Base-by-base conservation (phyloP, 2,113 vertebrate genomes). In the Dasyprocta punctata region DNA sequence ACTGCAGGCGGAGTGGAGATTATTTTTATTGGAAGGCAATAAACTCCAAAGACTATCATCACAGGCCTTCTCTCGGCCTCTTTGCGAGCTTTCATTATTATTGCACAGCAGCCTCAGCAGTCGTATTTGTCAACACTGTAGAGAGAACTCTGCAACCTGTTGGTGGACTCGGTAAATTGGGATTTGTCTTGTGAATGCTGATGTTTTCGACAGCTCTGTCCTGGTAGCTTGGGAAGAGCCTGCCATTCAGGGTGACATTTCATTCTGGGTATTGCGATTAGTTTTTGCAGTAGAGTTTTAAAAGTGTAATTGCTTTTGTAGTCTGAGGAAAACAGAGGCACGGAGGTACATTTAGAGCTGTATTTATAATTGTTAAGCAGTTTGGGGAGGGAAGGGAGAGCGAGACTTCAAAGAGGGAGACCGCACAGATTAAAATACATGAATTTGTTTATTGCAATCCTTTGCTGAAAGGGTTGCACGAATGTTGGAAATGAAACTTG, bases 41-140 rank as follows among this genome's bases (percentile, higher is more conserved):
- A 97, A 98, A 98, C 97, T 69, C 47, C 97, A 98, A 98, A 98
- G 44, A 96, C 97, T 98, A 82, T 98, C 98, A 98, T 98, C 98
- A 98, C 36, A 58, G 84, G 78, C 14, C 54, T 98, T 95, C 95
- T 90, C 52, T 38, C 20, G 16, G 54, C 93, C 97, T 98, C 92
- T 96, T 96, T 95, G 75, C 87, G 61, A 97, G 82, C 78, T 93
- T 97, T 85, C 78, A 24, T 97, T 97, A 96, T 95, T 92, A 84
- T 93, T 97, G 75, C 60, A 20, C 95, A 96, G 81, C 96, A 92
- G 71, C 89, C 95, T 86, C 86, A 49, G 92, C 85, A 94, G 96
- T 92, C 97, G 95, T 92, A 1, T 96, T 88, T 96, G 92, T 97
- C 96, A 95, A 89, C 83, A 81, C 75, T 81, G 83, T 71, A 77